Evolutionary conservation across 1,140 invertebrate genomes (phyloP).

Genomic region (Coptotermes formosanus): DNA sequence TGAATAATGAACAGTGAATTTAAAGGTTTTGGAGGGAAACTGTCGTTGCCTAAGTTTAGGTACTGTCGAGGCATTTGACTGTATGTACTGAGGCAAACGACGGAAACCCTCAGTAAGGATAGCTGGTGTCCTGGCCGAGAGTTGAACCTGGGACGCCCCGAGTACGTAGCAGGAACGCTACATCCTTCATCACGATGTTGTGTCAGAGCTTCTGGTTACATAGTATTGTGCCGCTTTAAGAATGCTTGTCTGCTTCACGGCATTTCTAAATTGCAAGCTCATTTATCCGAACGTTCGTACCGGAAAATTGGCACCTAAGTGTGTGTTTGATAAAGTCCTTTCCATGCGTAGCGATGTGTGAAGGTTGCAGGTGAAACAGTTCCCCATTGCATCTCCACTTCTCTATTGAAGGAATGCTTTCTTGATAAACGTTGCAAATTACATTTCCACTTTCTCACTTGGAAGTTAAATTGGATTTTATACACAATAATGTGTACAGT

Average conservation of each 20-base stretch:
- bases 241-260: neutral
- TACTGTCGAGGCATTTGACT: too few relatives aligned
- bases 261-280: neutral
- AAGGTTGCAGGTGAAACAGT: neutral
- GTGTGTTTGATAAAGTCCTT: constrained; percentile 5
- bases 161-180: too few relatives aligned
- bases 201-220: neutral
- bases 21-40: too few relatives aligned
- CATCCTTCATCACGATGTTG: too few relatives aligned
- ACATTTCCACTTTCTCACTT: neutral
- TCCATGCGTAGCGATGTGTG: neutral
- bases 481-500: neutral
- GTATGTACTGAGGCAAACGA: too few relatives aligned
- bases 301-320: neutral
- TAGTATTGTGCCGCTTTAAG: neutral
- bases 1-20: too few relatives aligned
- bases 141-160: too few relatives aligned
- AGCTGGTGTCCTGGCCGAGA: too few relatives aligned
- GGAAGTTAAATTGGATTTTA: neutral
- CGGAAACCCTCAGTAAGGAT: too few relatives aligned
- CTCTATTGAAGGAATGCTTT: neutral
- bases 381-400: neutral
- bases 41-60: too few relatives aligned
- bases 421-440: neutral
- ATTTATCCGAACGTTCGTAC: neutral